These are phyloP conservation scores for Diachasma alloeum DNA, from an alignment of 1,140 invertebrate genomes.

Conservation along the genomic window DNA sequence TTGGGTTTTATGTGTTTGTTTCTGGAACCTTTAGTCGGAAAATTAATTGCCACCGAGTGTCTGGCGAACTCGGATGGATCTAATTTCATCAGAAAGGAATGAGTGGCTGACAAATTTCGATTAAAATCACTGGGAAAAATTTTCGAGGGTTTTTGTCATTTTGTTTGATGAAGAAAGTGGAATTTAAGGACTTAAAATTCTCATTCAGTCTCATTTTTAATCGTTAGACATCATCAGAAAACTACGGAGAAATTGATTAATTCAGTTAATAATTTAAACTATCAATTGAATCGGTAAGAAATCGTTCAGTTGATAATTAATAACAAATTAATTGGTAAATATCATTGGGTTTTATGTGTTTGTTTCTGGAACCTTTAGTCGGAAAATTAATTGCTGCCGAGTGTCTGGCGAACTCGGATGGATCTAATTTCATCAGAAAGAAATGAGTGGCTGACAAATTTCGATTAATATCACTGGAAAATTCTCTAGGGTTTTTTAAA, in stretches of 20 bases:
- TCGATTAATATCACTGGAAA: no score
- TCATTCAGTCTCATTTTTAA: no score
- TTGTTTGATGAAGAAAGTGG: no score
- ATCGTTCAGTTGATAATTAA: no score
- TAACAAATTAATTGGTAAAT: no score
- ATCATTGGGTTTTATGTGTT: neutral
- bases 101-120: neutral
- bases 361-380: slow-evolving; percentile 14
- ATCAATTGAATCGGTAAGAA: no score
- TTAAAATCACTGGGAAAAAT: no score
- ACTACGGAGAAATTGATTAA: no score
- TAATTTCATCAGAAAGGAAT: slow-evolving; percentile 26
- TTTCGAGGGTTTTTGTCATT: neutral
- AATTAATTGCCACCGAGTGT: slow-evolving; percentile 29
- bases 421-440: slow-evolving; percentile 23
- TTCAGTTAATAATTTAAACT: no score
- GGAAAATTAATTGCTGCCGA: slow-evolving; percentile 24
- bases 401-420: slow-evolving; percentile 1
- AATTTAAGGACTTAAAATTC: no score
- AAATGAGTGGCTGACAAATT: neutral
- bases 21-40: slow-evolving; percentile 19
- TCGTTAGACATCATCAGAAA: no score
- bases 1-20: neutral
- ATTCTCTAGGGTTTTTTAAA: neutral
- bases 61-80: neutral